Base-by-base conservation (phyloP, 2,888 invertebrate species). In the Hyposoter didymator region DNA sequence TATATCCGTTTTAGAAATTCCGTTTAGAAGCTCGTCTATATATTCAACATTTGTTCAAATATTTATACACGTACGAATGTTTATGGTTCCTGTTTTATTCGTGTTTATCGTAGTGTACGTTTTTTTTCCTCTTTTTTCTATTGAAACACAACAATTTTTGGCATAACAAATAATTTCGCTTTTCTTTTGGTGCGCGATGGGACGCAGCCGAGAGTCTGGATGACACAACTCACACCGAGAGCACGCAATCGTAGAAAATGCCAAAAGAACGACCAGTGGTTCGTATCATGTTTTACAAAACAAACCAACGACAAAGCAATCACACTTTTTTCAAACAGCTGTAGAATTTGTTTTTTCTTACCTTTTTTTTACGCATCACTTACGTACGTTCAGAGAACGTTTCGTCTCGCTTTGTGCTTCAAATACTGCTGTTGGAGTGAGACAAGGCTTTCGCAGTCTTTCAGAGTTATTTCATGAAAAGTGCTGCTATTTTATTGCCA, bases 241-340 rank as follows among this genome's bases (percentile, higher is more conserved):
- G 90, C 91, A 90, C 92, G 91, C 91, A 90, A 91, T 92, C 91
- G 90, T 93, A 93, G 92, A 93, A 92, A 93, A 93, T 93, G 93
- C 90, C 92, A 90, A 92, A 93, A 91, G 93, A 91, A 92, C 91
- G 91, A 90, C 91, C 92, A 92, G 91, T 92, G 93, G 93, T 93
- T 93, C 92, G 93, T 93, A 93, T 93, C 89, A 82, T 70, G 82
- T 78, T 73, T 78, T 82, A 82, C 81, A 84, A 82, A 78, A 28
- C 55, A 59, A 49, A 76, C 8, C 35, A 19, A 66, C 19, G 39
- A 35, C 39, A 55, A 69, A 72, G 39, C 39, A 19, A 39, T 59
- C 59, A 59, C 28, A 55, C 28, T 17, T 45, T 66, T 39, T 76
- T 66, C 49, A 12, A 62, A 66, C 45, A 28, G 14, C 0, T 55